Percentiles rank a stretch among this genome's conserved stretches.
These are phyloP conservation scores for Alexandromys oeconomus DNA, from an alignment of 2,797 vertebrate genomes.

Conservation along the genomic window DNA sequence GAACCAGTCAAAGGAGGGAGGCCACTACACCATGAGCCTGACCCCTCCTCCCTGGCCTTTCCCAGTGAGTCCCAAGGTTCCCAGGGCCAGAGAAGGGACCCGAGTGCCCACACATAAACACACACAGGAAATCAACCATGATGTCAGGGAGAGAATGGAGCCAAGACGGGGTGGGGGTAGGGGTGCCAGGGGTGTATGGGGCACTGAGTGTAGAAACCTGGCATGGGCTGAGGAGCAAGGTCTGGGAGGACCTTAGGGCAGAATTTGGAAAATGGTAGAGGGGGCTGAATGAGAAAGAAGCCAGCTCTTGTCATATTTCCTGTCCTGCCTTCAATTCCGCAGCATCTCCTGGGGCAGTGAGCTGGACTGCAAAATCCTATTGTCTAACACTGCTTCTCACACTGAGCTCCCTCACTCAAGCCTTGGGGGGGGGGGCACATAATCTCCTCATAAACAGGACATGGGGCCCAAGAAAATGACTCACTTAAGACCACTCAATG, in stretches of 20 bases:
- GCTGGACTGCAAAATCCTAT: accelerated
- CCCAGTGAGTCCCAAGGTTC: slow-evolving; percentile 55
- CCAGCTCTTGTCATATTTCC: neutral
- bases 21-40: neutral
- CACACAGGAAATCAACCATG: slow-evolving; percentile 72
- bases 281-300: neutral
- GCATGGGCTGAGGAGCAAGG: neutral
- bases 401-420: neutral
- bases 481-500: neutral
- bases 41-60: neutral
- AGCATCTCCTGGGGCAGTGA: neutral
- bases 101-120: slow-evolving; percentile 66
- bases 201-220: neutral
- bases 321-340: neutral
- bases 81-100: slow-evolving; percentile 6
- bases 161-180: neutral
- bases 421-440: neutral
- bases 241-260: neutral
- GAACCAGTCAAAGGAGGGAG: slow-evolving; percentile 40
- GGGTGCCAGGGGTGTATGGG: neutral
- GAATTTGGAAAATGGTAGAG: neutral
- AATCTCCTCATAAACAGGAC: neutral
- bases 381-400: neutral
- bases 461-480: neutral
- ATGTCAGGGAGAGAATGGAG: slow-evolving; percentile 13